These are phyloP conservation scores for Ginglymostoma cirratum DNA, from an alignment of 2,113 vertebrate species.

Conservation along the genomic window DNA sequence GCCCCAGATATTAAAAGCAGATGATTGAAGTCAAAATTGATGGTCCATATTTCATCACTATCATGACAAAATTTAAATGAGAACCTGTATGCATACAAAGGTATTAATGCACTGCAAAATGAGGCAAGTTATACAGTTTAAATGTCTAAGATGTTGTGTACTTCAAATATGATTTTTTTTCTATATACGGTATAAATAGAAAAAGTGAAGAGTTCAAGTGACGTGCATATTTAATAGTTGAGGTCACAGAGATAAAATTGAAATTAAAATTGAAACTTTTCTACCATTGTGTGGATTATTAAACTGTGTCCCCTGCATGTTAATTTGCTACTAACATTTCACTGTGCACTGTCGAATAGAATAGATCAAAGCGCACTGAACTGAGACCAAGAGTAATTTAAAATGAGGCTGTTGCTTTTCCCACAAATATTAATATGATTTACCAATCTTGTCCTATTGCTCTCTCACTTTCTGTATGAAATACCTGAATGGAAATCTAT, in stretches of 20 bases:
- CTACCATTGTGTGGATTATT: neutral
- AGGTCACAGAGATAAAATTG: neutral
- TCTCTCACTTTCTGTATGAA: neutral
- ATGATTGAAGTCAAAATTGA: too few relatives aligned
- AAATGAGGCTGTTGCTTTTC: neutral
- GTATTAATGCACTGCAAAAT: neutral
- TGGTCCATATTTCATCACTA: too few relatives aligned
- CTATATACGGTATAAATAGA: neutral
- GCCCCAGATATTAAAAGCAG: too few relatives aligned
- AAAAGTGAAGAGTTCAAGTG: neutral
- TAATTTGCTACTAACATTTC: neutral
- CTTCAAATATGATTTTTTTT: neutral
- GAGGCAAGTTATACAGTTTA: neutral
- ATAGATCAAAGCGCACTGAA: neutral
- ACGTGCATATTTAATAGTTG: neutral
- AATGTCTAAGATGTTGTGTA: neutral
- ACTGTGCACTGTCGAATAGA: neutral
- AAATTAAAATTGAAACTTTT: conserved; percentile 7
- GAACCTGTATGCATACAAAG: neutral
- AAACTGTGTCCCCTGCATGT: neutral
- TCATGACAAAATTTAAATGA: neutral
- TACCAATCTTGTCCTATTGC: neutral
- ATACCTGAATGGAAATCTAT: neutral
- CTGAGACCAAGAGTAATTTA: neutral
- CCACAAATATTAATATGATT: neutral